Evolutionary conservation across 2,113 vertebrate genomes (phyloP).

Genomic region (Vidua macroura): DNA sequence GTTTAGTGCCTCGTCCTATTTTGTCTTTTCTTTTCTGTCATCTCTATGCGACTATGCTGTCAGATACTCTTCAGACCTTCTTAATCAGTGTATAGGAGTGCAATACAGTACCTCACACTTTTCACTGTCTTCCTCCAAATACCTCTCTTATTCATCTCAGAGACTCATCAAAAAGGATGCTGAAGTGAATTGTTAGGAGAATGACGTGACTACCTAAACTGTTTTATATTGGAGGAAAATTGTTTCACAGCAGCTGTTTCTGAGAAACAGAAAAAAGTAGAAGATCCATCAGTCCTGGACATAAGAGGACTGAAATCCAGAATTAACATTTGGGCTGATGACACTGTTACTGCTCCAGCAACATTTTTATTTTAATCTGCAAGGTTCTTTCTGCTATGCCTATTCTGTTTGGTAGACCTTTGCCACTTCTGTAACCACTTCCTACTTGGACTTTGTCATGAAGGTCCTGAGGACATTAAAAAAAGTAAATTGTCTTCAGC

Average conservation of each 20-base stretch:
- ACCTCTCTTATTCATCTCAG: not conserved
- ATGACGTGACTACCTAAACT: not conserved
- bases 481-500: not conserved
- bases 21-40: not conserved
- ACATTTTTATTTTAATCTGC: not conserved
- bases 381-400: not conserved
- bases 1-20: not conserved
- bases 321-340: not conserved
- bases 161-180: not conserved
- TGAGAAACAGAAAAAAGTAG: not conserved
- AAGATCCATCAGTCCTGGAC: not conserved
- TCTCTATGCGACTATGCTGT: not conserved
- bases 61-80: not conserved
- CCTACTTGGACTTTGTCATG: not conserved
- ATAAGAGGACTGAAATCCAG: not conserved
- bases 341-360: not conserved
- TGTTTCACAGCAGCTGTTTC: not conserved
- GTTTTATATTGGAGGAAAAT: not conserved
- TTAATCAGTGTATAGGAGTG: not conserved
- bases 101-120: not conserved
- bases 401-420: not conserved
- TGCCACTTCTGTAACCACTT: not conserved
- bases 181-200: not conserved
- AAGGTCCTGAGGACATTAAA: not conserved
- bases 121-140: not conserved